These are phyloP conservation scores for Spinus pinus DNA, from an alignment of 2,797 vertebrate genomes.

Conservation along the genomic window DNA sequence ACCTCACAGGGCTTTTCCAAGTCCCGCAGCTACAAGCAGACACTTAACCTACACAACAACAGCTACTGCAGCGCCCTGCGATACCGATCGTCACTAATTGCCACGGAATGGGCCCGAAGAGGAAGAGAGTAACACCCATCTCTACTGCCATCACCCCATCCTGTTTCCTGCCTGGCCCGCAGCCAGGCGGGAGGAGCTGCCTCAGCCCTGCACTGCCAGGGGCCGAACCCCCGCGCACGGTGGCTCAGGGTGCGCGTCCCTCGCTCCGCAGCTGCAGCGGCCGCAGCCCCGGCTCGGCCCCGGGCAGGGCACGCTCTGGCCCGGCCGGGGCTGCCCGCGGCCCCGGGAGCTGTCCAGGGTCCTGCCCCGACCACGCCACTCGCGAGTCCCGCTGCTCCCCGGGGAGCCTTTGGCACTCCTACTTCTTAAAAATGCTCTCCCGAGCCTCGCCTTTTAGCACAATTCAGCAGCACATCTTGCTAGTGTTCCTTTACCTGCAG, in stretches of 20 bases:
- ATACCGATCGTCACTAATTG: background rate
- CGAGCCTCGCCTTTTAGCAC: too few relatives aligned
- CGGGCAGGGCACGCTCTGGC: background rate
- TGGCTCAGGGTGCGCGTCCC: rapidly evolving
- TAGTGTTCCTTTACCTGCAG: rapidly evolving
- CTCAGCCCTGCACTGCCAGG: too few relatives aligned
- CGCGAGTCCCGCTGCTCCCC: background rate
- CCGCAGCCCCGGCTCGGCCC: background rate
- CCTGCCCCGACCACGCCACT: background rate
- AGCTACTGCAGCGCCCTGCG: background rate
- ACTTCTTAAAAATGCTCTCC: rapidly evolving
- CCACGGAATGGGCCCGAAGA: rapidly evolving
- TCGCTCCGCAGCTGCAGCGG: too few relatives aligned
- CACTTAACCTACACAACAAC: background rate
- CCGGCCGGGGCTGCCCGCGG: background rate
- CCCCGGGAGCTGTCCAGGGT: background rate
- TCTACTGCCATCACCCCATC: rapidly evolving
- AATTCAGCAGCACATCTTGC: rapidly evolving
- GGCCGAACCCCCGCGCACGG: background rate
- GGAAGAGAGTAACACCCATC: background rate
- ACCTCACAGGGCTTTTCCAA: background rate
- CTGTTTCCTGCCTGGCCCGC: background rate
- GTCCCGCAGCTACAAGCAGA: background rate
- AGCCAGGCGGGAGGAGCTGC: background rate
- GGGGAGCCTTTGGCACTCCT: rapidly evolving